Evolutionary conservation across 2,888 invertebrate species (phyloP).

Genomic region (Stenchaetothrips biformis): DNA sequence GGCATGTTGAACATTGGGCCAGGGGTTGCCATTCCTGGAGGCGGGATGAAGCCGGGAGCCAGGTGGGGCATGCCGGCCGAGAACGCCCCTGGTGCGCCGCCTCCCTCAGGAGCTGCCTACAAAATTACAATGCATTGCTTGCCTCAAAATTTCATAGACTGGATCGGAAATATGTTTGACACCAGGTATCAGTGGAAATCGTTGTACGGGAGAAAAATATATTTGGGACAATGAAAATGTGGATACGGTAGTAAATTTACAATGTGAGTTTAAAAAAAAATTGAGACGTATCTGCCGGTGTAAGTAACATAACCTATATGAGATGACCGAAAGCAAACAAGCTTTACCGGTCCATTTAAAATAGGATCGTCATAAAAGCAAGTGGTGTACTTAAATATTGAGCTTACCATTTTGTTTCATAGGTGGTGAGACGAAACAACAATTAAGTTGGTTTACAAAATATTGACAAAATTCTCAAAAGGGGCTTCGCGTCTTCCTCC

Average conservation of each 20-base stretch:
- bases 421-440: background rate
- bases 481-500: too few relatives aligned
- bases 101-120: background rate
- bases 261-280: background rate
- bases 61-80: constrained; percentile 36
- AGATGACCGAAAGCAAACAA: background rate
- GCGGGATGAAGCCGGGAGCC: constrained; percentile 39
- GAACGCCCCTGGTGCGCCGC: background rate
- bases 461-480: background rate
- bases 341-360: background rate
- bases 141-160: background rate
- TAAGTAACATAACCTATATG: background rate
- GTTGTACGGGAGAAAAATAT: background rate
- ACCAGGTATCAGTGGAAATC: background rate
- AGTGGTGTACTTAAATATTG: background rate
- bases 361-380: background rate
- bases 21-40: constrained; percentile 39
- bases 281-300: background rate
- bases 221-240: background rate
- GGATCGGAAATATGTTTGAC: background rate
- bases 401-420: background rate
- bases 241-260: background rate
- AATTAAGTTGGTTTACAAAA: background rate
- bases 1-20: constrained; percentile 53
- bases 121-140: background rate